A percentile compares a stretch with the other conserved stretches of the same genome.
These are phyloP conservation scores for Cotesia chilonis DNA, from an alignment of 1,140 invertebrate genomes.

Conservation along the genomic window DNA sequence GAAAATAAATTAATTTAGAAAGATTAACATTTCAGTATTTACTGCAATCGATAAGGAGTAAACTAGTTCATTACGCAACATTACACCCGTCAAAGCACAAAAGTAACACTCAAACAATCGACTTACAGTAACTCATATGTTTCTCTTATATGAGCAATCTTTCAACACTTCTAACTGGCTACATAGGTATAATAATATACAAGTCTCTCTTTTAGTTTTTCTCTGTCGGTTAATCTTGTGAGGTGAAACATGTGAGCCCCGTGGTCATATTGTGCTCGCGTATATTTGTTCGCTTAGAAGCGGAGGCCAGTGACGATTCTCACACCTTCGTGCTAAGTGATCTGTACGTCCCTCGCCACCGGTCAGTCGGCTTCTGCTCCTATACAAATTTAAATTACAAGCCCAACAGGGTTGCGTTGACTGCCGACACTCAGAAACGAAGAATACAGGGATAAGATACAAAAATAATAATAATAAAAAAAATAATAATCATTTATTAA, in stretches of 20 bases:
- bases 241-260: constrained; percentile 13
- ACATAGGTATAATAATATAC: neutral
- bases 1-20: no score
- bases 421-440: neutral
- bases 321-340: constrained; percentile 63
- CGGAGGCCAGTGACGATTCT: constrained; percentile 64
- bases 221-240: constrained; percentile 28
- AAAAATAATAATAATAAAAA: no score
- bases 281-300: constrained; percentile 61
- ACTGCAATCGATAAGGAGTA: constrained; percentile 19
- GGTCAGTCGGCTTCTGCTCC: constrained; percentile 59
- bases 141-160: constrained; percentile 5
- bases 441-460: no score
- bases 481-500: no score
- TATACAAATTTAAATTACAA: constrained; percentile 64
- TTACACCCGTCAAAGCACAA: constrained; percentile 42
- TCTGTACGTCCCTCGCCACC: constrained; percentile 55
- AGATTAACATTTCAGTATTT: no score
- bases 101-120: constrained; percentile 23
- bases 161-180: neutral
- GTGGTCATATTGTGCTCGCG: constrained; percentile 15
- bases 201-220: neutral
- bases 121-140: neutral
- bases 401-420: neutral
- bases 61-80: constrained; percentile 45